phyloP scores from a whole-genome alignment of 2,888 invertebrate species.

The Omphaloscelis lunosa region DNA sequence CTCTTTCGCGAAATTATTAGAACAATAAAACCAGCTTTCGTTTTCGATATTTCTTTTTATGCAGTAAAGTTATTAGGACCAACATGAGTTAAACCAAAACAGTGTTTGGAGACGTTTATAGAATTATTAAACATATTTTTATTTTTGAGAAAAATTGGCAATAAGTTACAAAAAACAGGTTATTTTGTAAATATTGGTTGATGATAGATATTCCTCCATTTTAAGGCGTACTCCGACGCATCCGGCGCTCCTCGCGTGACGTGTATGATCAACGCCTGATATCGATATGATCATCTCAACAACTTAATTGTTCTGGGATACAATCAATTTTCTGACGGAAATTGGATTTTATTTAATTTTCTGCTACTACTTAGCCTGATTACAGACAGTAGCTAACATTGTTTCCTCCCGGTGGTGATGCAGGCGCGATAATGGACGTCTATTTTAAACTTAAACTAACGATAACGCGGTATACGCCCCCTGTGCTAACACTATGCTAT shows the following conservation, averaged over 20 bases:
- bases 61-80: background rate
- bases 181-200: background rate
- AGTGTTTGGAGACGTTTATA: background rate
- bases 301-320: constrained; percentile 7
- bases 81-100: background rate
- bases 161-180: background rate
- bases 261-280: background rate
- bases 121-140: background rate
- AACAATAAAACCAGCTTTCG: constrained; percentile 60
- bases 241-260: background rate
- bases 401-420: background rate
- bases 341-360: constrained; percentile 9
- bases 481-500: constrained; percentile 47
- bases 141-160: background rate
- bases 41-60: background rate
- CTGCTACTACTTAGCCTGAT: background rate
- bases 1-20: constrained; percentile 53
- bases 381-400: background rate
- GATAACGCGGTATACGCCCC: constrained; percentile 32
- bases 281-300: constrained; percentile 24
- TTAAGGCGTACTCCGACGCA: background rate
- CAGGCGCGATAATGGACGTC: constrained; percentile 17
- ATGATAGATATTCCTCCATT: background rate
- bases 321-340: constrained; percentile 7
- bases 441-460: constrained; percentile 30